phyloP scores from a whole-genome alignment of 1,140 invertebrate genomes.

The Cephus cinctus region DNA sequence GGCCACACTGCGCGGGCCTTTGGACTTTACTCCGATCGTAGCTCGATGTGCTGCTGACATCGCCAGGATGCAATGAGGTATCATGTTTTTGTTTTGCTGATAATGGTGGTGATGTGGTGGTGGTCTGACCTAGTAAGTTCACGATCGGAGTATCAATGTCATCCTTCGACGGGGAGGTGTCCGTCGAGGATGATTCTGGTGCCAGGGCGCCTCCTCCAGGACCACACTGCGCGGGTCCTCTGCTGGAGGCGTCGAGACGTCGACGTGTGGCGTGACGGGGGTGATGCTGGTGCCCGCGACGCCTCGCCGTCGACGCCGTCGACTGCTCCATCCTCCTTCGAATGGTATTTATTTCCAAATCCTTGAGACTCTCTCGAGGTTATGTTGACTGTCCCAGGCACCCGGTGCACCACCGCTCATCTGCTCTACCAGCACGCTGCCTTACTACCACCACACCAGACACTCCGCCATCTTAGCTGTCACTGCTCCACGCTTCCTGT shows the following conservation, averaged over 20 bases:
- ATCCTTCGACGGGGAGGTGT: too few relatives aligned
- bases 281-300: conserved; percentile 79
- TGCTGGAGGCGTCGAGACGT: conserved; percentile 53
- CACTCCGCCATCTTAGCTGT: conserved; percentile 53
- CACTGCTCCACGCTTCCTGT: conserved; percentile 33
- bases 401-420: conserved; percentile 6
- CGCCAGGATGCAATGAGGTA: too few relatives aligned
- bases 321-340: conserved; percentile 54
- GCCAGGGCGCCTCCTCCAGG: conserved; percentile 55
- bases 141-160: too few relatives aligned
- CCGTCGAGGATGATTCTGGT: too few relatives aligned
- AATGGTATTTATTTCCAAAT: not conserved
- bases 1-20: conserved; percentile 53
- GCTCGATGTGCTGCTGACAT: conserved; percentile 24
- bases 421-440: conserved; percentile 13
- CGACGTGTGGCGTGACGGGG: conserved; percentile 57
- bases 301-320: conserved; percentile 59
- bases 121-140: too few relatives aligned
- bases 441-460: conserved; percentile 33
- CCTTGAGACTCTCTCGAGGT: conserved; percentile 1
- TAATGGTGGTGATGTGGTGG: too few relatives aligned
- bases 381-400: not conserved
- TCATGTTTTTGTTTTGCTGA: too few relatives aligned
- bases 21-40: too few relatives aligned
- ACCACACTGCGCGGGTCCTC: conserved; percentile 62